A percentile compares a stretch with the other conserved stretches of the same genome.
phyloP scores from a whole-genome alignment of 2,113 vertebrate genomes.

The Odobenus rosmarus region DNA sequence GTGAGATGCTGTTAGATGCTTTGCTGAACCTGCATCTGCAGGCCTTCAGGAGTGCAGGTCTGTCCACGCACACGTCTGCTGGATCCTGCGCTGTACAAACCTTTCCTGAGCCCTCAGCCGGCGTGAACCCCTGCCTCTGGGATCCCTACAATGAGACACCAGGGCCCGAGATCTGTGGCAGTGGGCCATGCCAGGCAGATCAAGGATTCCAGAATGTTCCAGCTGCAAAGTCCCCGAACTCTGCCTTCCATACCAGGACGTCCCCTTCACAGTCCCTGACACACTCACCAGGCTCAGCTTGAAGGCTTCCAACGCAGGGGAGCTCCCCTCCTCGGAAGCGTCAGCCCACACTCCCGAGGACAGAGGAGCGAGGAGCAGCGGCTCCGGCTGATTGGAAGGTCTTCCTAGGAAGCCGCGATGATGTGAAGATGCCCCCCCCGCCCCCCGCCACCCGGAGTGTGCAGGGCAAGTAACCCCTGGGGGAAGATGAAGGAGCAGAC shows the following conservation, averaged over 20 bases:
- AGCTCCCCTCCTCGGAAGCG: neutral
- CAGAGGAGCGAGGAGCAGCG: neutral
- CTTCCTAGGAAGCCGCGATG: neutral
- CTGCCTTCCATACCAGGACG: neutral
- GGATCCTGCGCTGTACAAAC: too few species aligned
- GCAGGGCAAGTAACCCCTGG: too few species aligned
- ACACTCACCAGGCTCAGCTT: too few species aligned
- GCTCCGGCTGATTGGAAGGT: neutral
- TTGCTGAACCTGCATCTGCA: neutral
- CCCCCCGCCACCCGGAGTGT: neutral
- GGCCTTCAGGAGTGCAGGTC: neutral
- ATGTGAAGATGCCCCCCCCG: neutral
- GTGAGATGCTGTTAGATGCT: neutral
- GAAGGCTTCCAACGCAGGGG: neutral
- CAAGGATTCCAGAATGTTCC: neutral
- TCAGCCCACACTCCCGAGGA: neutral
- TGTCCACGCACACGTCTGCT: too few species aligned
- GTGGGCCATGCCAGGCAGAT: too few species aligned
- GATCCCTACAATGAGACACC: neutral
- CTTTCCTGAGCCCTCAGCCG: neutral
- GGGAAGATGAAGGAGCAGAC: neutral
- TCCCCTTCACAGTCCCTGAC: neutral
- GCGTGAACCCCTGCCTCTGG: neutral
- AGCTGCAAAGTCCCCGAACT: neutral
- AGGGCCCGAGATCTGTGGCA: neutral